A percentile compares a stretch with the other conserved stretches of the same genome.
Conservation (phyloP, 2,113 vertebrate species). For the Oreochromis niloticus region DNA sequence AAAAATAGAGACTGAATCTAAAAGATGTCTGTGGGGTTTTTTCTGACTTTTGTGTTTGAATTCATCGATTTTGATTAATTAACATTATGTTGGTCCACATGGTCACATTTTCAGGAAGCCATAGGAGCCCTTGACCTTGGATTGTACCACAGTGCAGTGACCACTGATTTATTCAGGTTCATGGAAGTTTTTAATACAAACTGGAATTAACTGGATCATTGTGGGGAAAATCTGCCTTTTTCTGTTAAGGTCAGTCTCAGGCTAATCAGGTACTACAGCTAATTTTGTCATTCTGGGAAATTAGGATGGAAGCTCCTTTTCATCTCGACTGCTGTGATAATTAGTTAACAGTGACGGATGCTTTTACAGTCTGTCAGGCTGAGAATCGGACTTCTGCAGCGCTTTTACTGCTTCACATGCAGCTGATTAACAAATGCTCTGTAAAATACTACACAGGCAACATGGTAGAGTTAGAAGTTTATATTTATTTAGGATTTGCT, state of each 20-base stretch:
- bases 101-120: background rate
- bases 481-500: background rate
- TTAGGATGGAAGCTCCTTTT: background rate
- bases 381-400: background rate
- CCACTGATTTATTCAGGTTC: background rate
- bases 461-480: background rate
- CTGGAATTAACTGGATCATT: background rate
- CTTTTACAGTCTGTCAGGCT: background rate
- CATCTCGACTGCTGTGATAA: background rate
- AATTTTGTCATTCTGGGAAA: background rate
- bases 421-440: background rate
- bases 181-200: background rate
- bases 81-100: background rate
- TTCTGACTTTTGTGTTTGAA: background rate
- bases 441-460: background rate
- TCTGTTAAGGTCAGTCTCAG: background rate
- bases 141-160: background rate
- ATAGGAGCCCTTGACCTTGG: background rate
- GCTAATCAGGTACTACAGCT: background rate
- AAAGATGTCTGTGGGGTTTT: accelerated
- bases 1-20: background rate
- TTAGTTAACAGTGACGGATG: background rate
- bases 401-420: background rate
- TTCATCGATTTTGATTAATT: background rate
- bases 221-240: background rate